Evolutionary conservation across 1,140 invertebrate genomes (phyloP), one percentile per base, ranked within the genome.

Genomic region (Helicoverpa armigera): DNA sequence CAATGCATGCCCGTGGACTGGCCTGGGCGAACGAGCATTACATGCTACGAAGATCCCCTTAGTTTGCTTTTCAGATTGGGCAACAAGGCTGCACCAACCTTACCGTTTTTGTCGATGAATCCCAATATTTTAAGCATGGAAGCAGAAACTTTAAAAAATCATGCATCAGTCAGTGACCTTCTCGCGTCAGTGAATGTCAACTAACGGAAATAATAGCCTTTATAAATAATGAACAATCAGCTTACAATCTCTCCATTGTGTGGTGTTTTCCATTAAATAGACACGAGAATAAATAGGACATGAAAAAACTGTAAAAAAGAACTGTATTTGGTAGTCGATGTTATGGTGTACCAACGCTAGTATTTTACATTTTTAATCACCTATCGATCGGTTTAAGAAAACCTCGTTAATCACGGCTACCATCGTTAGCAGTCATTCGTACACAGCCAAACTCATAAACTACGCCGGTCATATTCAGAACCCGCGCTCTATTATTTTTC

Each of bases 181-280:
- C 35, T 16, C 50, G 69, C 50, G 18, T 51, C 12, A 72, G 69
- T 70, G 67, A 50, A 50, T 70, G 13, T 31, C 69, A 31, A 14
- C 43, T 51, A 54, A 54, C 50, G 69, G 50, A 72, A 69, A 54
- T 72, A 72, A 51, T 69, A 54, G 69, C 13, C 7, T 23, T 29
- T 54, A 31, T 29, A 53, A 53, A 72, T 72, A 72, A 72, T 72
- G 69, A 54, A 72, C 69, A 72, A 72, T 72, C 23, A 29, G 50
- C 23, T 72, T 9, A 51, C 50, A 72, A n/a, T 54, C 50, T 31
- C 65, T 69, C 69, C 50, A 72, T 72, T 72, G 69, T 72, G 13
- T 72, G 50, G 2, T 54, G 48, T 14, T 53, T 65, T 54, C 50
- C 23, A 69, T 67, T 14, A 48, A 43, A 63, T 65, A 67, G 4